A percentile compares a stretch with the other conserved stretches of the same genome.
Conservation (phyloP, 2,888 invertebrate species). For the Eupsilia transversa region DNA sequence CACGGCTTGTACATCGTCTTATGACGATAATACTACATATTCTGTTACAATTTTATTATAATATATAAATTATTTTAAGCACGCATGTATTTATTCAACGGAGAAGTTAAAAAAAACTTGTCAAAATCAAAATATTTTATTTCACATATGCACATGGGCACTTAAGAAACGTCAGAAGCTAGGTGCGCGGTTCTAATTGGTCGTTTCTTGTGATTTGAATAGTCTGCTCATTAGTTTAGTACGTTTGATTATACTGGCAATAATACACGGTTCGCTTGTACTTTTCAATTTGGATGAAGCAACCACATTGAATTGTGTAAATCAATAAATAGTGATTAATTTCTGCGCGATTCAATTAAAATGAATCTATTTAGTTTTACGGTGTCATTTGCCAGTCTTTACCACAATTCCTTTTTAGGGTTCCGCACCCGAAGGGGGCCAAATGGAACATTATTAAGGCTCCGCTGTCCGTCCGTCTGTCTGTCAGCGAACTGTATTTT, state of each 20-base stretch:
- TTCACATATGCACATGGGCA: too few species aligned
- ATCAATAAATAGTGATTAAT: not conserved
- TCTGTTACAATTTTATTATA: not conserved
- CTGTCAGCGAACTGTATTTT: too few species aligned
- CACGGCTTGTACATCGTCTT: not conserved
- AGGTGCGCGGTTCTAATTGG: too few species aligned
- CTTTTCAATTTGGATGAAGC: not conserved
- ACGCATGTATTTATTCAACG: not conserved
- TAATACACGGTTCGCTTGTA: not conserved
- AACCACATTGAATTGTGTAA: not conserved
- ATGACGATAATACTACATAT: not conserved
- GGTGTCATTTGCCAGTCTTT: not conserved
- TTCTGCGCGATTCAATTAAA: not conserved
- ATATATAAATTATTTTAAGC: conserved; percentile 1
- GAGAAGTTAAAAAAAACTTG: not conserved
- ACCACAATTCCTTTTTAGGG: not conserved
- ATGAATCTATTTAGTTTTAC: not conserved
- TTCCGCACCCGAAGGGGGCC: too few species aligned
- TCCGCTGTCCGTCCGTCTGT: too few species aligned
- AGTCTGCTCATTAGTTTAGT: not conserved
- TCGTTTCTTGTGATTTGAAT: conserved; percentile 20
- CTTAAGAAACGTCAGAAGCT: too few species aligned
- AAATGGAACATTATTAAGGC: too few species aligned
- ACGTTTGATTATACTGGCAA: conserved; percentile 3
- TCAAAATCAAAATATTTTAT: too few species aligned